phyloP scores from a whole-genome alignment of 2,888 invertebrate genomes.

The Leucoptera coffeella region DNA sequence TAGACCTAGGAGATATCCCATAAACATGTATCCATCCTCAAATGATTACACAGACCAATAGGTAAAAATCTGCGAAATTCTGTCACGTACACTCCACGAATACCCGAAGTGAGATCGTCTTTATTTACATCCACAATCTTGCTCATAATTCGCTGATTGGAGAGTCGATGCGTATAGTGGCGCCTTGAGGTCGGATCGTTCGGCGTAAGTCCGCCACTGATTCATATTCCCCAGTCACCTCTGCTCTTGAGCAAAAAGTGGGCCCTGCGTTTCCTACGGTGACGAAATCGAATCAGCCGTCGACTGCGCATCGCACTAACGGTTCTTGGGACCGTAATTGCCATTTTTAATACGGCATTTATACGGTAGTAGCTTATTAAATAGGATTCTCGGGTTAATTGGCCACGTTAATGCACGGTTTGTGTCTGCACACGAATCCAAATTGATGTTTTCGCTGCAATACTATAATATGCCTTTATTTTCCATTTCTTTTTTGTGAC shows the following conservation, averaged over 20 bases:
- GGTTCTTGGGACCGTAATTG: slow-evolving; percentile 16
- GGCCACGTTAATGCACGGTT: slow-evolving; percentile 24
- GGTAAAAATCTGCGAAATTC: no score
- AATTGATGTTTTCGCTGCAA: slow-evolving; percentile 16
- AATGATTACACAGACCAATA: no score
- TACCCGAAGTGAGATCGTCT: not conserved
- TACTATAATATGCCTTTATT: not conserved
- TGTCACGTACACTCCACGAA: no score
- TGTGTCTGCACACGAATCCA: slow-evolving; percentile 15
- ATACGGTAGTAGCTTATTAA: slow-evolving; percentile 41
- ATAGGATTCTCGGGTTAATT: slow-evolving; percentile 35
- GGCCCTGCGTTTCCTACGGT: slow-evolving; percentile 27
- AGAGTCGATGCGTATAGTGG: slow-evolving; percentile 14
- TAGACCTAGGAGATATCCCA: no score
- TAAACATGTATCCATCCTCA: no score
- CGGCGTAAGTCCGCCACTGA: slow-evolving; percentile 20
- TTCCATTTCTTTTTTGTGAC: no score
- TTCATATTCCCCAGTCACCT: slow-evolving; percentile 16
- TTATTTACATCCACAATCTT: no score
- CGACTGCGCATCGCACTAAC: slow-evolving; percentile 32
- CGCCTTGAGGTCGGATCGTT: slow-evolving; percentile 28
- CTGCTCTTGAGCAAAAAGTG: slow-evolving; percentile 18
- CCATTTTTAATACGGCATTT: slow-evolving; percentile 28
- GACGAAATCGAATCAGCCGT: slow-evolving; percentile 23
- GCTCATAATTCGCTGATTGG: not conserved